Percentiles rank a stretch among this genome's conserved stretches.
Conservation (phyloP, 2,797 vertebrate species). For the Luscinia megarhynchos region DNA sequence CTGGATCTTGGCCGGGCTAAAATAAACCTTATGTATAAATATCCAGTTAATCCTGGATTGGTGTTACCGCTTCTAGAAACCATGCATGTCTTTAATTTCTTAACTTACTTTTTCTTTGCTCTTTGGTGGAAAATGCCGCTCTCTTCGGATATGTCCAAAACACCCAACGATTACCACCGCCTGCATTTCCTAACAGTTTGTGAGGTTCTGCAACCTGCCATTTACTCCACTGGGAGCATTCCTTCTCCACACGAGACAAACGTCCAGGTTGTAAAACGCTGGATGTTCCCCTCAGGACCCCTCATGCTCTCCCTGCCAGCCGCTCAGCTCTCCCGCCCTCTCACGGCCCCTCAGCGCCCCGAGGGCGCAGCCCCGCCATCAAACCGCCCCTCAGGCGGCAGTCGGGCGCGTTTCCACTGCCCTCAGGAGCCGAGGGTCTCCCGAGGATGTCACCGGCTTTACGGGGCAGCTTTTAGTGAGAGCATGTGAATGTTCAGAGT, state of each 20-base stretch:
- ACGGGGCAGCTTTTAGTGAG: no score
- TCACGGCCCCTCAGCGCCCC: neutral
- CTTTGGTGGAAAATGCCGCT: neutral
- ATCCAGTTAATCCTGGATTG: neutral
- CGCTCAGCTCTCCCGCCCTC: neutral
- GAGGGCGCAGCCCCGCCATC: neutral
- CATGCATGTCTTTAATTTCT: rapidly evolving
- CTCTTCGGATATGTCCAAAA: neutral
- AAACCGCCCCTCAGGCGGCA: rapidly evolving
- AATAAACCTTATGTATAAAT: neutral
- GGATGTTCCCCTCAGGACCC: neutral
- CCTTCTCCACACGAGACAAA: no score
- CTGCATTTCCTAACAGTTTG: neutral
- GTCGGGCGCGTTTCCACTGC: rapidly evolving
- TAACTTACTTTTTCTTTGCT: neutral
- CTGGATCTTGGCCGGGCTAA: neutral
- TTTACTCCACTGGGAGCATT: neutral
- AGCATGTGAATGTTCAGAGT: neutral
- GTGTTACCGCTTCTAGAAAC: neutral
- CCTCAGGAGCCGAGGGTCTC: rapidly evolving
- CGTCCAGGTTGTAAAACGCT: rapidly evolving
- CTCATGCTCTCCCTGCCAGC: neutral
- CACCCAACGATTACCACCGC: rapidly evolving
- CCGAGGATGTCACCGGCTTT: rapidly evolving
- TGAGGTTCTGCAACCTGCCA: neutral